Base-by-base conservation (phyloP, 1,140 invertebrate species). In the Drosophila erecta region DNA sequence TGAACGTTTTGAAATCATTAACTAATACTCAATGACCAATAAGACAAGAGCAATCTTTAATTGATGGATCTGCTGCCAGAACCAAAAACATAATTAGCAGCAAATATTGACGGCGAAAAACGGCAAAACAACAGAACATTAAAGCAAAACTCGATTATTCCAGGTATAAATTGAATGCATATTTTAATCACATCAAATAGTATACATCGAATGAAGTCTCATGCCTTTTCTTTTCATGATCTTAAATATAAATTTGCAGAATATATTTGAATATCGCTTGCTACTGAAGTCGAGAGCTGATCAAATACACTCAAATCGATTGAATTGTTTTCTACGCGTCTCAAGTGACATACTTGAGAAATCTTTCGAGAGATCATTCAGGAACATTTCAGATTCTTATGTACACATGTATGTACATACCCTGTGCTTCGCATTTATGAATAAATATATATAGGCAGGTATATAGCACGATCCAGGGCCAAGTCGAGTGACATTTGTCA, bases 271-370 rank as follows among this genome's bases (percentile, higher is more conserved):
- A 20, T 57, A 14, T 3, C 40, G 8, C 17, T 46, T 35, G 20
- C 22, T 7, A 15, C 14, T 38, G 20, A 12, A 30, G 24, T 2
- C 4, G 50, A 70, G 66, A 40, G 66, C 64, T 69, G 66, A 70
- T 70, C 66, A 70, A 70, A 70, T 69, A 70, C 11, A 69, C 65
- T 85, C 79, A 54, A 79, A 61, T 81, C 59, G 66, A 86, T 65
- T 69, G 65, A 72, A 66, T 77, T 76, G 81, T 76, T 59, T 80
- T 76, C 15, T 58, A 40, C 22, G 41, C 41, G 64, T 61, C 46
- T 73, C 81, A 47, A 81, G 81, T 86, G 83, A 81, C 79, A 86
- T 65, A 86, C 83, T 86, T 86, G 67, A 87, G 59, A 56, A 60
- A 35, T 70, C 50, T 62, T 43, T 65, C 61, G 53, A 84, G 72